A percentile compares a stretch with the other conserved stretches of the same genome.
Conservation (phyloP, 2,797 vertebrate species). For the Gymnopithys bicolor region DNA sequence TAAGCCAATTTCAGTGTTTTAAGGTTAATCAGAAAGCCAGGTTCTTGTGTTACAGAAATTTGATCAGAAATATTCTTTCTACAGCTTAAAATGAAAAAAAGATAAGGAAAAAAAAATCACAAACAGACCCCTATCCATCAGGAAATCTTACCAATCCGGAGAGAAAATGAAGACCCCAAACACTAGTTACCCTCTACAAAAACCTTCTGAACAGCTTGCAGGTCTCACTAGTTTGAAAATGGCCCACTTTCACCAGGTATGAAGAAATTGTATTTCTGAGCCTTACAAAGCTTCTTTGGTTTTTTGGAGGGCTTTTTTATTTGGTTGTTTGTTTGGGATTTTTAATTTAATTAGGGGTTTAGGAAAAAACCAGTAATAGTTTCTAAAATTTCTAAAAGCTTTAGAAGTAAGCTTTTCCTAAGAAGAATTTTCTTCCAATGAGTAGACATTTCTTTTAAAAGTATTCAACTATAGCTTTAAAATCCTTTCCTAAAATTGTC, state of each 20-base stretch:
- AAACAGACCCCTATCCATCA: not conserved
- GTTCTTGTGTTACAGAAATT: not conserved
- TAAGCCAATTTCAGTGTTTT: not conserved
- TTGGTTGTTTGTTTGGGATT: not conserved
- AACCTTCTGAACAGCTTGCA: not conserved
- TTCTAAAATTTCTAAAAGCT: not conserved
- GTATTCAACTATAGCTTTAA: not conserved
- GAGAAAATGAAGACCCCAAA: not conserved
- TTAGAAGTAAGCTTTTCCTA: not conserved
- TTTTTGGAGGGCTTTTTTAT: too few relatives aligned
- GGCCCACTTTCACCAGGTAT: not conserved
- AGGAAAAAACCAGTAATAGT: not conserved
- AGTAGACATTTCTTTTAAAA: not conserved
- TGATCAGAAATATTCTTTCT: not conserved
- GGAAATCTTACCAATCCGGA: not conserved
- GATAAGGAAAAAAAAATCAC: not conserved
- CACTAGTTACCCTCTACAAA: rapidly evolving
- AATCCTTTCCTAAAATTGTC: not conserved
- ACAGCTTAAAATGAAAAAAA: not conserved
- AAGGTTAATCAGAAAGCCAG: not conserved
- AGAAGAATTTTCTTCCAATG: not conserved
- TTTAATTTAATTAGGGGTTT: not conserved
- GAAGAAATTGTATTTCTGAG: not conserved
- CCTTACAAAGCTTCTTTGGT: not conserved
- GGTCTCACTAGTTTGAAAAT: not conserved